Base-by-base conservation (phyloP, 2,113 vertebrate genomes). In the Leptocoma aspasia region DNA sequence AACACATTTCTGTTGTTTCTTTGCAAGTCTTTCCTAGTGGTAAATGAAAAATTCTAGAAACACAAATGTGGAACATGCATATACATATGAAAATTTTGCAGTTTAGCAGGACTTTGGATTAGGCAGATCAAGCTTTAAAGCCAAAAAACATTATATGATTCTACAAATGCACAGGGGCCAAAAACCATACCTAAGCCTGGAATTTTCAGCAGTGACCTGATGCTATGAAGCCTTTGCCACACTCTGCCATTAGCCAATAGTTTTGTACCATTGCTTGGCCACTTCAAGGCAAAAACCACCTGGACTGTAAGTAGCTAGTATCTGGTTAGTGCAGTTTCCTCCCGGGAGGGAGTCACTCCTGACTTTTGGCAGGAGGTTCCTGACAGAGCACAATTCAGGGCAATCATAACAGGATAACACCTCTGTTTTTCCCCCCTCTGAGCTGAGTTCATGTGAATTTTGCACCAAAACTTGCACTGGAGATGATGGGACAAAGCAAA, bases 361-460 rank as follows among this genome's bases (percentile, higher is more conserved):
- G 33, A 63, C 16, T 82, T 73, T 56, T 66, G 17, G 20, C 65
- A 85, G 52, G 26, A 84, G 24, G 37, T 20, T 44, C 31, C 81
- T 65, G 61, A 35, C 15, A 18, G 28, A 91, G 22, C 39, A 73
- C 47, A 65, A 14, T 22, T 86, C 64, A n/a, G 47, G 47, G 35
- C 73, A 75, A 45, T 45, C 28, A 9, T 15, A 54, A 79, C 22
- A 85, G 28, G 13, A 1, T 17, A 73, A 84, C 0, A 1, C 37
- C 18, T 75, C 0, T 0, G 0, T 31, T 79, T 33, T 16, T 0
- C 2, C 13, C 4, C 5, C 11, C 11, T 75, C 45, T n/a, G n/a
- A 44, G 15, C 27, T 59, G 52, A 80, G 27, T 26, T 80, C 12
- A 21, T 5, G 3, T 0, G 6, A 85, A 6, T 71, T 89, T 10